Evolutionary conservation across 2,797 vertebrate genomes (phyloP).

Genomic region (Geotria australis): DNA sequence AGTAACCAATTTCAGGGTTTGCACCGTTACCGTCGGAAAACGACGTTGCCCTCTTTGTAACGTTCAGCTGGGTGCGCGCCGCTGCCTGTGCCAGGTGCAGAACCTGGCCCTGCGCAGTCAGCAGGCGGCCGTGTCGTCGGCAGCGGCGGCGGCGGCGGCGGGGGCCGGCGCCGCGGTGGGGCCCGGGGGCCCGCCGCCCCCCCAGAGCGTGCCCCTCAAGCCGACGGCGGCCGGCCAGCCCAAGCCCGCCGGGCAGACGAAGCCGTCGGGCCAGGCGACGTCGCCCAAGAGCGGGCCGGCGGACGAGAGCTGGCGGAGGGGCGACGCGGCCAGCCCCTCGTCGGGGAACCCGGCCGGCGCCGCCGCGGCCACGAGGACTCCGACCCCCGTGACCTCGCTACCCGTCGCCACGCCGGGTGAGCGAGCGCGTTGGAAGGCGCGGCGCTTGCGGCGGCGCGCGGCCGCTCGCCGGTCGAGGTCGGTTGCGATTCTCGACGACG

Average conservation of each 20-base stretch:
- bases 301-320: not conserved
- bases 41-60: too few species aligned
- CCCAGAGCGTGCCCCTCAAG: not conserved
- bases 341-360: not conserved
- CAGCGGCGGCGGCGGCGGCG: too few species aligned
- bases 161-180: not conserved
- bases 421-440: too few species aligned
- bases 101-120: conserved; percentile 64
- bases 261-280: not conserved
- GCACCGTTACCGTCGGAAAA: too few species aligned
- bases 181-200: not conserved
- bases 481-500: too few species aligned
- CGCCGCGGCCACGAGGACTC: not conserved
- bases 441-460: too few species aligned
- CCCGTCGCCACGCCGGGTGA: conserved; percentile 27
- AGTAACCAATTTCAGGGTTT: too few species aligned
- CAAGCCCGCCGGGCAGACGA: not conserved
- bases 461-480: too few species aligned
- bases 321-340: not conserved
- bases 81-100: conserved; percentile 28
- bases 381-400: conserved; percentile 25
- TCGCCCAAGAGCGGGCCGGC: not conserved
- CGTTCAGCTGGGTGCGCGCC: too few species aligned
- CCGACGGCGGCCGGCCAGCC: not conserved
- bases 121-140: conserved; percentile 7